Evolutionary conservation across 92 coral and sea anemone species (phyloP).

Genomic region (Porites cylindrica): DNA sequence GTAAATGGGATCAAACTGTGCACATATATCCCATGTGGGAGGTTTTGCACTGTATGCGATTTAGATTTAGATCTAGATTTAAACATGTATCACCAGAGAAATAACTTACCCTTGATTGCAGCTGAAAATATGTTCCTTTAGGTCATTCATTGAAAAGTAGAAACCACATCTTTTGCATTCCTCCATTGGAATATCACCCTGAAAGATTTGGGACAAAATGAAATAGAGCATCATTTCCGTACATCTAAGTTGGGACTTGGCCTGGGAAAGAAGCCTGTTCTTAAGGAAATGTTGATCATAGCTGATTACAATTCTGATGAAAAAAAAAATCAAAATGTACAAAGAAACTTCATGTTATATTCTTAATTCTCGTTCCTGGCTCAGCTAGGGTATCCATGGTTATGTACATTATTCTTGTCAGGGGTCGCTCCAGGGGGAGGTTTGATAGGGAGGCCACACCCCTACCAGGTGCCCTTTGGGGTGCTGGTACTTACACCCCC

Average conservation of each 20-base stretch:
- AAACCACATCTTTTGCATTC: slow-evolving; percentile 26
- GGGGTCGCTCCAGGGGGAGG: slow-evolving; percentile 11
- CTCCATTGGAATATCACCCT: slow-evolving; percentile 29
- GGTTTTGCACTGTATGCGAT: slow-evolving; percentile 10
- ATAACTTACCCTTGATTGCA: slow-evolving; percentile 26
- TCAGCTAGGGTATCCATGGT: slow-evolving; percentile 19
- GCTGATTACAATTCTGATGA: slow-evolving; percentile 7
- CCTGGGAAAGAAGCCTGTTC: slow-evolving; percentile 9
- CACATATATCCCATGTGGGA: slow-evolving; percentile 19
- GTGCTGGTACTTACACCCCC: neutral
- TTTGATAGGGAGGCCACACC: slow-evolving; percentile 14
- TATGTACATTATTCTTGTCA: slow-evolving; percentile 3
- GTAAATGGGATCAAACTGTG: slow-evolving; percentile 22
- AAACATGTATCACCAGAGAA: slow-evolving; percentile 16
- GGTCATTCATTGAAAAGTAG: slow-evolving; percentile 17
- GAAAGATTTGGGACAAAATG: slow-evolving; percentile 14
- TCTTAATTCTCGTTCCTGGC: slow-evolving; percentile 6
- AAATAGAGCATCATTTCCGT: neutral
- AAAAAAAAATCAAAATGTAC: slow-evolving; percentile 10
- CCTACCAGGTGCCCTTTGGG: slow-evolving; percentile 17
- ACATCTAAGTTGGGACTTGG: slow-evolving; percentile 12
- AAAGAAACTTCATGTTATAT: slow-evolving; percentile 5
- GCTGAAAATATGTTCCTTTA: slow-evolving; percentile 15
- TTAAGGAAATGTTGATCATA: slow-evolving; percentile 5
- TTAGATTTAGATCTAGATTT: neutral